Conservation (phyloP, 2,797 vertebrate species). For the Poliocrania exsul region DNA sequence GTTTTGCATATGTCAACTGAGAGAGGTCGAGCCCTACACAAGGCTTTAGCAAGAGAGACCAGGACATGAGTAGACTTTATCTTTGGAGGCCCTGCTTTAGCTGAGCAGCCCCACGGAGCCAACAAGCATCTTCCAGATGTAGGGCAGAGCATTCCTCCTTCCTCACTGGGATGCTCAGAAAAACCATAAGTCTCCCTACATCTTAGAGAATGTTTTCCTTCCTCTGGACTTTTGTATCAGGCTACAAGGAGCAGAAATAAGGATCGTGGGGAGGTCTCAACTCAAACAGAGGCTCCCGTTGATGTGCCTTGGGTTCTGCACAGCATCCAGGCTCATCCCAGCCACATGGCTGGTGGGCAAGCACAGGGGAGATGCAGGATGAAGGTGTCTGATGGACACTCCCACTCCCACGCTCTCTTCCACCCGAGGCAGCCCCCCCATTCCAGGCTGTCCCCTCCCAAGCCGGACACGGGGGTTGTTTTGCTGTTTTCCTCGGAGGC, state of each 20-base stretch:
- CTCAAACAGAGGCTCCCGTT: fast-evolving
- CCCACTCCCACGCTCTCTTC: not conserved
- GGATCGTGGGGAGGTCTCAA: fast-evolving
- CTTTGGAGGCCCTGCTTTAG: not conserved
- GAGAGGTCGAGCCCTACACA: not conserved
- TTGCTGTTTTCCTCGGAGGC: not conserved
- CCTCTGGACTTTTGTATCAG: fast-evolving
- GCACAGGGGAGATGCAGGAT: not conserved
- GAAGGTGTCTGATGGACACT: not conserved
- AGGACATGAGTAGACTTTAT: not conserved
- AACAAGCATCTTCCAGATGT: not conserved
- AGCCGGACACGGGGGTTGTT: not conserved
- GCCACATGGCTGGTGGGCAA: fast-evolving
- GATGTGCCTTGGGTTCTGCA: fast-evolving
- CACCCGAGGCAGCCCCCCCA: not conserved
- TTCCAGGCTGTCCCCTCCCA: not conserved
- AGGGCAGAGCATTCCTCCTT: not conserved
- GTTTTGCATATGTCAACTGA: not conserved
- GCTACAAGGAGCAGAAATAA: not conserved
- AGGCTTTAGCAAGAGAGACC: not conserved
- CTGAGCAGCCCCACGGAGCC: not conserved
- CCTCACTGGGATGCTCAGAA: not conserved
- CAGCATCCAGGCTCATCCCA: not conserved
- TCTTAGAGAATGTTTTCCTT: not conserved
- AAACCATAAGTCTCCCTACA: fast-evolving